Conservation (phyloP, 1,140 invertebrate species). For the Marisa cornuarietis region DNA sequence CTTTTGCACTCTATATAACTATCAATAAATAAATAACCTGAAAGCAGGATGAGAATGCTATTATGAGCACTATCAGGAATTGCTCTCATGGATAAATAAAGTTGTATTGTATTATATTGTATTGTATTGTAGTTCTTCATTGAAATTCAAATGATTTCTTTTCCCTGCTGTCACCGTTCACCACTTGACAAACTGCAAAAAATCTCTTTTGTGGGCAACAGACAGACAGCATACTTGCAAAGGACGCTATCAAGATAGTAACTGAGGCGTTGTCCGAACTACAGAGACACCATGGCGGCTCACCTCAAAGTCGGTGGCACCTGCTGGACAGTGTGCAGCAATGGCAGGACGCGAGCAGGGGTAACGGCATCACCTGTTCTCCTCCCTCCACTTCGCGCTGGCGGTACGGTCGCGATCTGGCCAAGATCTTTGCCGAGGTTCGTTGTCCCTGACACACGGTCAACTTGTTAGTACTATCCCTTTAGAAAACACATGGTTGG, state of each 20-base stretch:
- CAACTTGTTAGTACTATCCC: not conserved
- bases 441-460: not conserved
- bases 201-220: not conserved
- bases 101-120: too few species aligned
- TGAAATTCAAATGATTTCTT: too few species aligned
- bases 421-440: conserved; percentile 25
- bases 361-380: conserved; percentile 12
- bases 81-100: too few species aligned
- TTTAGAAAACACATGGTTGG: conserved; percentile 16
- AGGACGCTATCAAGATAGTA: conserved; percentile 6
- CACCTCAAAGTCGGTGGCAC: not conserved
- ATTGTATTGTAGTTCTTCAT: too few species aligned
- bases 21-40: too few species aligned
- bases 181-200: too few species aligned
- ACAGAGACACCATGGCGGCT: not conserved
- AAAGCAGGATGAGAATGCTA: too few species aligned
- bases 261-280: conserved; percentile 13
- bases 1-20: too few species aligned
- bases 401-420: conserved; percentile 23
- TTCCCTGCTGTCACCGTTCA: too few species aligned
- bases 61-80: too few species aligned
- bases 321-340: not conserved
- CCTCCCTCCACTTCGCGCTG: conserved; percentile 8
- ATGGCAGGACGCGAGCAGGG: conserved; percentile 11
- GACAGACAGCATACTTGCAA: not conserved